phyloP scores from a whole-genome alignment of 1,140 invertebrate species.

The Bombus superbus region DNA sequence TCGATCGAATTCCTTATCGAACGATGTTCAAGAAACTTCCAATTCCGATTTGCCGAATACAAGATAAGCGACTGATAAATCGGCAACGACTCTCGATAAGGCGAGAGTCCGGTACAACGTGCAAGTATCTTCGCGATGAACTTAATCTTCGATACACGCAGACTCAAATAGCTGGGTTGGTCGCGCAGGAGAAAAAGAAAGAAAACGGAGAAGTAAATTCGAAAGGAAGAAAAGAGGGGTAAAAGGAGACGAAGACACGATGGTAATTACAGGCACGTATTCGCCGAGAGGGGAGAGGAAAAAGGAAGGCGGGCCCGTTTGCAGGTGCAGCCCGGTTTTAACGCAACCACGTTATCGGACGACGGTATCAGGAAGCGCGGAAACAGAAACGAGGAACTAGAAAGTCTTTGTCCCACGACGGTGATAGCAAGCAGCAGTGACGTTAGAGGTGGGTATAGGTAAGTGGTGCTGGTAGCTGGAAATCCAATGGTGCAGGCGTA shows the following conservation, averaged over 20 bases:
- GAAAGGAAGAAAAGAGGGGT: neutral
- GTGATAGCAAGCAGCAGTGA: conserved; percentile 64
- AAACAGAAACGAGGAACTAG: conserved; percentile 70
- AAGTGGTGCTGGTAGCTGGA: conserved; percentile 77
- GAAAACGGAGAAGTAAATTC: neutral
- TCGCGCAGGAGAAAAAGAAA: neutral
- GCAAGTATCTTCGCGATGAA: neutral
- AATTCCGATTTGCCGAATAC: conserved; percentile 43
- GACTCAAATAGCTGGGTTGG: neutral
- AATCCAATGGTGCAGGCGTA: conserved; percentile 73
- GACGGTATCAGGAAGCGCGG: conserved; percentile 66
- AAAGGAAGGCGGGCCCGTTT: conserved; percentile 43
- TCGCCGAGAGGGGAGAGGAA: neutral
- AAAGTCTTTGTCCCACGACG: conserved; percentile 75
- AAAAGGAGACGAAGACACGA: neutral
- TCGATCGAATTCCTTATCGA: conserved; percentile 32
- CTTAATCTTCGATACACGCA: conserved; percentile 28
- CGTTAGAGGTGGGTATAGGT: conserved; percentile 60
- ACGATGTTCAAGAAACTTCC: conserved; percentile 16
- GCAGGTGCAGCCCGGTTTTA: conserved; percentile 63
- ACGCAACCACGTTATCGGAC: conserved; percentile 53
- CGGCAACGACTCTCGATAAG: conserved; percentile 27
- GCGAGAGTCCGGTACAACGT: neutral
- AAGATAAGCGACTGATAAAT: conserved; percentile 40
- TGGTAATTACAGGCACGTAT: conserved; percentile 22